phyloP scores from a whole-genome alignment of 92 coral and sea anemone genomes.

The Micromussa lordhowensis region DNA sequence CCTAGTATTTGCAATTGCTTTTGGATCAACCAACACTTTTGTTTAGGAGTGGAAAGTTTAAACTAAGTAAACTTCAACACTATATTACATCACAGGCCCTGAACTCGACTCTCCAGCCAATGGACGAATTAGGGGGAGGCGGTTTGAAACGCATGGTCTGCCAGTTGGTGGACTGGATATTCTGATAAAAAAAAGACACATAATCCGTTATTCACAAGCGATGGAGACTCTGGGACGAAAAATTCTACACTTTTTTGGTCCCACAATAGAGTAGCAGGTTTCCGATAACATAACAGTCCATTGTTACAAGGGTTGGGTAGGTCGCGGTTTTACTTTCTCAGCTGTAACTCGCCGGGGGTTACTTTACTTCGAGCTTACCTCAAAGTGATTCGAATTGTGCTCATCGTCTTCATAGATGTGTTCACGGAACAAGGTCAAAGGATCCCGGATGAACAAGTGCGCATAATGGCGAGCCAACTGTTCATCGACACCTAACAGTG shows the following conservation, averaged over 20 bases:
- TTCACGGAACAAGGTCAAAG: slow-evolving; percentile 84
- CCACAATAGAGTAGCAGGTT: no score
- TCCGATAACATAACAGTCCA: no score
- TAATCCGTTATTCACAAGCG: background rate
- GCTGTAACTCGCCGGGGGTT: no score
- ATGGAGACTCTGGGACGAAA: background rate
- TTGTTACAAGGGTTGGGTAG: no score
- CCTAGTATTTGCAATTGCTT: no score
- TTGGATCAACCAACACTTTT: no score
- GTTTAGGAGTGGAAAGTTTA: no score
- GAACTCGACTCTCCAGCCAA: slow-evolving; percentile 99
- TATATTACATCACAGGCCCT: slow-evolving; percentile 86
- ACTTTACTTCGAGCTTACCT: slow-evolving; percentile 48
- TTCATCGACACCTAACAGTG: slow-evolving; percentile 81
- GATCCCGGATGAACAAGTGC: slow-evolving; percentile 95
- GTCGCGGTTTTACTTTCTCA: no score
- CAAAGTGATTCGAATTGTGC: slow-evolving; percentile 85
- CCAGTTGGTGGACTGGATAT: slow-evolving; percentile 99
- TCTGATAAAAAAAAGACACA: slow-evolving; percentile 46
- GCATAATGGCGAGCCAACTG: slow-evolving; percentile 90
- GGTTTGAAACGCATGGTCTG: slow-evolving; percentile 99
- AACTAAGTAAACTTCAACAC: no score
- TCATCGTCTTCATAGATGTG: slow-evolving; percentile 90
- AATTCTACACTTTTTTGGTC: background rate
- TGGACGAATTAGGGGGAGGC: slow-evolving; percentile 93